A percentile compares a stretch with the other conserved stretches of the same genome.
phyloP scores from a whole-genome alignment of 2,797 vertebrate species.

The Acrossocheilus fasciatus region DNA sequence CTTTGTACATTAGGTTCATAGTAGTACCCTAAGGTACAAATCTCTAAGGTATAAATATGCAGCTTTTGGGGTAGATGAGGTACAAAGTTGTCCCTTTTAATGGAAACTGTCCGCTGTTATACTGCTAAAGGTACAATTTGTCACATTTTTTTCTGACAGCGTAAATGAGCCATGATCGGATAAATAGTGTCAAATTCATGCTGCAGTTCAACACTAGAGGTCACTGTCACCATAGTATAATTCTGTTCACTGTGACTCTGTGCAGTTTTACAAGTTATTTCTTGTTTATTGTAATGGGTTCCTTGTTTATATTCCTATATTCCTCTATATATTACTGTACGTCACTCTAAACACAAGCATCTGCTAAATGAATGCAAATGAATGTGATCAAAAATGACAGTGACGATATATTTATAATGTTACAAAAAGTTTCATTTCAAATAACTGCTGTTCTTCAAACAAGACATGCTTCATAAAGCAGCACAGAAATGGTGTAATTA shows the following conservation, averaged over 20 bases:
- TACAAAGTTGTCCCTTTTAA: neutral
- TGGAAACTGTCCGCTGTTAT: neutral
- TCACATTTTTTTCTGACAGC: neutral
- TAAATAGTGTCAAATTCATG: neutral
- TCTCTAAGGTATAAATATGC: neutral
- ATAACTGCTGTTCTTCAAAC: neutral
- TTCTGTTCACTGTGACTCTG: neutral
- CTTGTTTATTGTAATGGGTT: neutral
- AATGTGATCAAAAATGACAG: neutral
- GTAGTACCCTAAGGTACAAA: neutral
- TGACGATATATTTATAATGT: neutral
- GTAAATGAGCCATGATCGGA: neutral
- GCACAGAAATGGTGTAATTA: neutral
- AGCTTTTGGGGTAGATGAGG: neutral
- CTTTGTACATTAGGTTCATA: neutral
- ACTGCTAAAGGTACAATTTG: neutral
- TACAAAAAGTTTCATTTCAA: neutral
- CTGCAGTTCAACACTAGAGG: constrained; percentile 13
- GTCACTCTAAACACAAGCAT: neutral
- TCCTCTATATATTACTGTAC: neutral
- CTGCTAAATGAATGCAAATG: neutral
- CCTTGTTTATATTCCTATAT: neutral
- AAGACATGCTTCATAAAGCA: no score
- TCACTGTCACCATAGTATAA: neutral
- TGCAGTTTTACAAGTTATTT: neutral